Percentiles rank a stretch among this genome's conserved stretches.
Evolutionary conservation across 2,888 invertebrate genomes (phyloP).

Genomic region (Spodoptera exigua): DNA sequence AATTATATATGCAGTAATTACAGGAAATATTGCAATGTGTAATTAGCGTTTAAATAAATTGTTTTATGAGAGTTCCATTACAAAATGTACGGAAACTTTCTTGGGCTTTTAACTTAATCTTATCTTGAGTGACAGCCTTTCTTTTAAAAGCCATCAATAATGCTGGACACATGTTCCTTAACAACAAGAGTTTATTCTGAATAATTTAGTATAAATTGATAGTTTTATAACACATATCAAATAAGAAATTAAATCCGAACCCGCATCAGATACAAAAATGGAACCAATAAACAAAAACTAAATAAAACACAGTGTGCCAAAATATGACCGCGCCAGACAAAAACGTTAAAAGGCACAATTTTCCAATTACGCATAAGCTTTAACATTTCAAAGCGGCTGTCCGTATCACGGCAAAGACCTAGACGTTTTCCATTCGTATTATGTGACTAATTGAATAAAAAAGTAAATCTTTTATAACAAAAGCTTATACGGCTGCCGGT

Average conservation of each 20-base stretch:
- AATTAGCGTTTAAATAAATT: constrained; percentile 33
- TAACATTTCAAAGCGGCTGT: constrained; percentile 75
- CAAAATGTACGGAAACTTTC: constrained; percentile 1
- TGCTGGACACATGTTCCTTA: no score
- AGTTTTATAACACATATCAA: neutral
- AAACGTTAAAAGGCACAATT: constrained; percentile 54
- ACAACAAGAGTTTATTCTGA: no score
- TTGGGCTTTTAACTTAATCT: no score
- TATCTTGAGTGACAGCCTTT: no score
- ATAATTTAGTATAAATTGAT: no score
- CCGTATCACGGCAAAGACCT: constrained; percentile 65
- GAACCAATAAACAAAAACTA: constrained; percentile 30
- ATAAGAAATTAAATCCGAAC: constrained; percentile 11
- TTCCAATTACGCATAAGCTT: constrained; percentile 61
- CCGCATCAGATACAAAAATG: constrained; percentile 12
- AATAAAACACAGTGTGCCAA: constrained; percentile 40
- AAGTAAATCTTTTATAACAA: constrained; percentile 70
- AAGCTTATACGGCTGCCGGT: constrained; percentile 68
- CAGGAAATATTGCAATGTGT: constrained; percentile 9
- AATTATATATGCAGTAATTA: constrained; percentile 13
- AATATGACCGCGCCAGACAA: constrained; percentile 44
- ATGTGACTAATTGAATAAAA: constrained; percentile 81
- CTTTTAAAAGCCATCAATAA: no score
- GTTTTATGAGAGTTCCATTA: constrained; percentile 22
- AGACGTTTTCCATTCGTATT: constrained; percentile 68